Conservation (phyloP, 2,797 vertebrate species). For the Lutjanus argentimaculatus region DNA sequence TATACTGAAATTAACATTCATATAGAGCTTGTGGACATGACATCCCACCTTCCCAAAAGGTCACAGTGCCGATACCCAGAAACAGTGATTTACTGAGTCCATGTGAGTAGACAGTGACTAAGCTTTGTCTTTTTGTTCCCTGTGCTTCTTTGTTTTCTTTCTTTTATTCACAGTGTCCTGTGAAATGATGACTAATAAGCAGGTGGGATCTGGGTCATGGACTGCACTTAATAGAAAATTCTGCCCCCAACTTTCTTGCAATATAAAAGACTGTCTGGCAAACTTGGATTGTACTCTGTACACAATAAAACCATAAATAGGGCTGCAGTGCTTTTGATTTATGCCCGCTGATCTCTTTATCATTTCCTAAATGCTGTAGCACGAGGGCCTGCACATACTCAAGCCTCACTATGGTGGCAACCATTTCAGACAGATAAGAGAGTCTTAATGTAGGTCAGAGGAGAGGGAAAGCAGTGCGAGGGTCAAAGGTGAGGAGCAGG, state of each 20-base stretch:
- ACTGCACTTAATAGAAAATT: conserved; percentile 11
- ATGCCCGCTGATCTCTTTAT: conserved; percentile 34
- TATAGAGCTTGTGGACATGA: conserved; percentile 24
- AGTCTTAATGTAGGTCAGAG: conserved; percentile 46
- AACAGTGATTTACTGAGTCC: conserved; percentile 32
- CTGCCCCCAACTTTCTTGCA: not conserved
- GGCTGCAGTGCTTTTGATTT: conserved; percentile 19
- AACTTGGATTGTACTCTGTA: conserved; percentile 23
- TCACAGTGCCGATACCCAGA: conserved; percentile 43
- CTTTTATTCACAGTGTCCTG: conserved; percentile 23
- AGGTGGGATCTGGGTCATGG: conserved; percentile 12
- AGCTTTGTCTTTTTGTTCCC: conserved; percentile 22
- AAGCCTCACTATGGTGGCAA: not conserved
- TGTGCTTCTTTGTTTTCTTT: conserved; percentile 22
- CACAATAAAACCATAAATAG: conserved; percentile 49
- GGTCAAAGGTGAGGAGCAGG: conserved; percentile 52
- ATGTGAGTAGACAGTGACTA: conserved; percentile 44
- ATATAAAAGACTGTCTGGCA: conserved; percentile 6
- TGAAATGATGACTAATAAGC: conserved; percentile 43
- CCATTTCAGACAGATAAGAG: conserved; percentile 39
- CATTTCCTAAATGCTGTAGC: conserved; percentile 32
- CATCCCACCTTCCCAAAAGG: conserved; percentile 37
- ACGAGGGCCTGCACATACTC: conserved; percentile 5
- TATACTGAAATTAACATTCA: conserved; percentile 47
- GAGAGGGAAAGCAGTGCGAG: conserved; percentile 15